Conservation (phyloP, 2,797 vertebrate genomes). For the Onychomys torridus region DNA sequence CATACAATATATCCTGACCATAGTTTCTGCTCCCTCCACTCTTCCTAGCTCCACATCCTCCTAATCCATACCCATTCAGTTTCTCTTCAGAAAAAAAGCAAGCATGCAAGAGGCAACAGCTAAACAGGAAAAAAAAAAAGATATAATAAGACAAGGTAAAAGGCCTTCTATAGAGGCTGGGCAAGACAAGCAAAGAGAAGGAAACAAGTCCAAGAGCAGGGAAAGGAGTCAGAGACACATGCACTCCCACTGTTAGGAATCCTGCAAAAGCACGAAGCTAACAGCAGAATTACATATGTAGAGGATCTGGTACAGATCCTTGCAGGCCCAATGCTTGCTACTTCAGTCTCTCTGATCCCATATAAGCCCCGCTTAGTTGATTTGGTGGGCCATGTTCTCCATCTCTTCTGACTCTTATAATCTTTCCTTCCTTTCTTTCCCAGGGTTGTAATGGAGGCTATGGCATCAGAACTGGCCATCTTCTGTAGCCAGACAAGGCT, state of each 20-base stretch:
- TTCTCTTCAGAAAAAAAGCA: not conserved
- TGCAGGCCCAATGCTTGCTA: too few species aligned
- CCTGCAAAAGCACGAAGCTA: not conserved
- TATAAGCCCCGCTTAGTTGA: not conserved
- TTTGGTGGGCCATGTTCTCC: not conserved
- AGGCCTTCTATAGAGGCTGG: not conserved
- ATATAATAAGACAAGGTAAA: not conserved
- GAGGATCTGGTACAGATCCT: rapidly evolving
- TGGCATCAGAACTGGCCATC: not conserved
- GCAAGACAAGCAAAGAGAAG: not conserved
- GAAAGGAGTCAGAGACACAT: not conserved
- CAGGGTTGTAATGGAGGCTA: not conserved
- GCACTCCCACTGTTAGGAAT: not conserved
- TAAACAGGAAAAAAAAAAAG: not conserved
- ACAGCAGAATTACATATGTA: not conserved
- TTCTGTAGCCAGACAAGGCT: not conserved
- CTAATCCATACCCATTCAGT: not conserved
- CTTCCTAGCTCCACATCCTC: not conserved
- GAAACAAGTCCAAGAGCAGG: not conserved
- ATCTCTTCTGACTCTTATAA: not conserved
- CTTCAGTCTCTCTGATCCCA: not conserved
- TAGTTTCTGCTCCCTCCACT: not conserved
- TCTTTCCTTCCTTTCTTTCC: not conserved
- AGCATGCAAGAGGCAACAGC: not conserved
- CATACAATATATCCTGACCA: not conserved